Conservation (phyloP, 2,113 vertebrate species). For the Gavia stellata region DNA sequence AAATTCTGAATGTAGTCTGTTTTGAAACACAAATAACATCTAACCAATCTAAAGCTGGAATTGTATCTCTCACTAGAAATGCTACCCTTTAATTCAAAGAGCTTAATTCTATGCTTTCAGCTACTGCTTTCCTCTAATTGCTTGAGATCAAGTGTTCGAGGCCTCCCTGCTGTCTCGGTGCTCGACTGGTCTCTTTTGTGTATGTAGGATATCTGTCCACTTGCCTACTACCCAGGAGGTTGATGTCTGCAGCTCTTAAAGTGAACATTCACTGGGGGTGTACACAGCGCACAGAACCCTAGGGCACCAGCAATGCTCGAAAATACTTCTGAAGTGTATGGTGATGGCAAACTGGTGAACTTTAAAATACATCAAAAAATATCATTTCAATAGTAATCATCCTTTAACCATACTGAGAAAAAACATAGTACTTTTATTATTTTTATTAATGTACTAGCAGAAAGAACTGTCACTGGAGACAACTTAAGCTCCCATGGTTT, state of each 20-base stretch:
- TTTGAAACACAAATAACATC: background rate
- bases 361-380: background rate
- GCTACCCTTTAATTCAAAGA: background rate
- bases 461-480: background rate
- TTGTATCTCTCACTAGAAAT: background rate
- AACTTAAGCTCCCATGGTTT: background rate
- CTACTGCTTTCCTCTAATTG: background rate
- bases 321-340: background rate
- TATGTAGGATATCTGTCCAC: background rate
- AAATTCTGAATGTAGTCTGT: background rate
- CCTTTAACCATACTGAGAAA: background rate
- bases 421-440: rapidly evolving
- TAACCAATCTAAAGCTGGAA: background rate
- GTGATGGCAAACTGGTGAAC: background rate
- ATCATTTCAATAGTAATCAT: background rate
- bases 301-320: background rate
- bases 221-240: background rate
- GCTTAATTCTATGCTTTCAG: background rate
- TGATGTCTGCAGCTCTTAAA: background rate
- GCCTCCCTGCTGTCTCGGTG: background rate
- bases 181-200: background rate
- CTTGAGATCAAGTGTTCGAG: background rate
- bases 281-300: background rate
- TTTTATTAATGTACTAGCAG: background rate
- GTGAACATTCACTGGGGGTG: background rate